Base-by-base conservation (phyloP, 2,888 invertebrate species). In the Nesidiocoris tenuis region DNA sequence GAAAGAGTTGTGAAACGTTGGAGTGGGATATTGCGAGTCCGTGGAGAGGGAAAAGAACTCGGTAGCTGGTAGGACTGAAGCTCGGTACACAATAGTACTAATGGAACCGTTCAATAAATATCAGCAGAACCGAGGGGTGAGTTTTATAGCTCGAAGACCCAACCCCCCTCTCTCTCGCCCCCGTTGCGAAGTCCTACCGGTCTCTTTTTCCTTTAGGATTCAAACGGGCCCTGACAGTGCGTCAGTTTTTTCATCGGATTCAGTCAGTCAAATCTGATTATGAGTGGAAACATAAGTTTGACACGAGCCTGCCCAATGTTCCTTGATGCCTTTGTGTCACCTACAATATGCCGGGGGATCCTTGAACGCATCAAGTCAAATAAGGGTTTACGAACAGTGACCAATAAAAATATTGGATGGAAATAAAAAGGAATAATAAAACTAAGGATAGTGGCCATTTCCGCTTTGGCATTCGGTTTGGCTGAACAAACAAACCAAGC, bases 91-190 rank as follows among this genome's bases (percentile, higher is more conserved):
- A 75, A 75, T 75, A 70, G 59, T 61, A 68, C 75, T 75, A 75
- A 75, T 75, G 75, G 75, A 75, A 68, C 68, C 75, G 75, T 75
- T 75, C 75, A 75, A 75, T 75, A 75, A 75, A 75, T 75, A 75
- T 75, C 75, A 55, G 56, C 68, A 18, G 16, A 16, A 55, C 56
- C 19, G 25, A 17, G 16, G 39, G 24, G 39, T 19, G 61, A 55
- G 74, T 74, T 63, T 63, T 63, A 63, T 21, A 19, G 64, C 21
- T 2, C 18, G 24, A 17, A 16, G n/a, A 39, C 55, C 55, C 55
- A 17, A 19, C 24, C 54, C 24, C 17, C 56, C 54, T 21, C 18
- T 19, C 25, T 61, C 56, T 59, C 61, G 22, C 39, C 61, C 67
- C 9, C n/a, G n/a, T n/a, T n/a, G n/a, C n/a, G n/a, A n/a, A n/a